Conservation (phyloP, 2,797 vertebrate genomes). For the Delichon dasypus region DNA sequence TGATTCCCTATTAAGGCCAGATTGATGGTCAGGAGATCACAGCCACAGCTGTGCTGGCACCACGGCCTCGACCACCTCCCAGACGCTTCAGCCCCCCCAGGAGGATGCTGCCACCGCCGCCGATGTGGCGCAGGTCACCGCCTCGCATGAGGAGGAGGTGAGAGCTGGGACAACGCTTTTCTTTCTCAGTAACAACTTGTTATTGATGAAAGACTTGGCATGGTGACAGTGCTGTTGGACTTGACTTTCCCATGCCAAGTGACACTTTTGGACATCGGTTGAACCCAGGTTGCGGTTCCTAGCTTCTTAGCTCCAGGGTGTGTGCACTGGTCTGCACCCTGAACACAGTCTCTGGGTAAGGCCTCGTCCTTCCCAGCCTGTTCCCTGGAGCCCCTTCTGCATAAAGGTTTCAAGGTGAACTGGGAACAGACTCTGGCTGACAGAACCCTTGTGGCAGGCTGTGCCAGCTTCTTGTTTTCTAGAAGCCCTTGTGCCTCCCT, state of each 20-base stretch:
- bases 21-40: slow-evolving; percentile 95
- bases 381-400: background rate
- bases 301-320: background rate
- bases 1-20: slow-evolving; percentile 79
- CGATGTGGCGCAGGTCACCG: slow-evolving; percentile 91
- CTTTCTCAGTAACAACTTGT: fast-evolving
- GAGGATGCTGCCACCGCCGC: slow-evolving; percentile 89
- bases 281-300: background rate
- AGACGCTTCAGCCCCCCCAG: slow-evolving; percentile 86
- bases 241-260: background rate
- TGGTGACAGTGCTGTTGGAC: background rate
- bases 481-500: background rate
- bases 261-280: background rate
- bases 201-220: fast-evolving
- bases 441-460: background rate
- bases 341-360: background rate
- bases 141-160: slow-evolving; percentile 92
- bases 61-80: slow-evolving; percentile 82
- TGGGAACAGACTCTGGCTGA: background rate
- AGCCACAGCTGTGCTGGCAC: slow-evolving; percentile 88
- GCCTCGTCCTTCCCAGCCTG: background rate
- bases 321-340: background rate
- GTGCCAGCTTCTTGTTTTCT: background rate
- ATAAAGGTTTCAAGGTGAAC: background rate
- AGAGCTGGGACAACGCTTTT: background rate